Conservation (phyloP, 2,797 vertebrate species). For the Micromesistius poutassou region DNA sequence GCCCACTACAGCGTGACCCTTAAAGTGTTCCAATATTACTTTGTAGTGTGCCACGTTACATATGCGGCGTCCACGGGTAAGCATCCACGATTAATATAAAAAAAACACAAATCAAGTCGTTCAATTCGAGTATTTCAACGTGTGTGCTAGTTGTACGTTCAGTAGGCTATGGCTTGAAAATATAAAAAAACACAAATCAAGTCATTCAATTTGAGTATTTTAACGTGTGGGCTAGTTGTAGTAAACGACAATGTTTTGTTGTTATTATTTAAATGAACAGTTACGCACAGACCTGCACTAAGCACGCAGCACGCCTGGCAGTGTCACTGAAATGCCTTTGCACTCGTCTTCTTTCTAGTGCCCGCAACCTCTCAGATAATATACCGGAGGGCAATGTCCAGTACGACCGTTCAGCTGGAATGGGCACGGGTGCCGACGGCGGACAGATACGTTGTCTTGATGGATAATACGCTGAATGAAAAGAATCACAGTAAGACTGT, state of each 20-base stretch:
- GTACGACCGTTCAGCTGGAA: conserved; percentile 54
- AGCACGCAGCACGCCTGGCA: no score
- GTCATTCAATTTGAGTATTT: background rate
- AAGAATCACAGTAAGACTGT: conserved; percentile 41
- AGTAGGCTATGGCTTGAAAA: no score
- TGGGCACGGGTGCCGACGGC: conserved; percentile 63
- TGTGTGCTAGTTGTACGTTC: background rate
- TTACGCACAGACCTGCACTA: background rate
- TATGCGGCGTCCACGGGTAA: conserved; percentile 63
- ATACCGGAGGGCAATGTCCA: conserved; percentile 50
- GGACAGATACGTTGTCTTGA: conserved; percentile 54
- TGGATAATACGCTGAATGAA: conserved; percentile 34
- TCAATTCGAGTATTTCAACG: background rate
- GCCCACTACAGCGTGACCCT: conserved; percentile 69
- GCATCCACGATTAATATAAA: background rate
- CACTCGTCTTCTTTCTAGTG: conserved; percentile 48
- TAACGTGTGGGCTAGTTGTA: background rate
- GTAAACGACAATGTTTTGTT: background rate
- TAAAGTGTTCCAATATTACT: conserved; percentile 66
- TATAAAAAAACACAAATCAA: background rate
- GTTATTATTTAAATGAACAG: background rate
- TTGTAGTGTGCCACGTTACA: conserved; percentile 42
- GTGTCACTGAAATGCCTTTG: background rate
- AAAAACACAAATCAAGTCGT: background rate
- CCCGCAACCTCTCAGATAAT: conserved; percentile 67